Evolutionary conservation across 2,888 invertebrate species (phyloP), one percentile per base, ranked within the genome.

Genomic region (Matsumyia berberina): DNA sequence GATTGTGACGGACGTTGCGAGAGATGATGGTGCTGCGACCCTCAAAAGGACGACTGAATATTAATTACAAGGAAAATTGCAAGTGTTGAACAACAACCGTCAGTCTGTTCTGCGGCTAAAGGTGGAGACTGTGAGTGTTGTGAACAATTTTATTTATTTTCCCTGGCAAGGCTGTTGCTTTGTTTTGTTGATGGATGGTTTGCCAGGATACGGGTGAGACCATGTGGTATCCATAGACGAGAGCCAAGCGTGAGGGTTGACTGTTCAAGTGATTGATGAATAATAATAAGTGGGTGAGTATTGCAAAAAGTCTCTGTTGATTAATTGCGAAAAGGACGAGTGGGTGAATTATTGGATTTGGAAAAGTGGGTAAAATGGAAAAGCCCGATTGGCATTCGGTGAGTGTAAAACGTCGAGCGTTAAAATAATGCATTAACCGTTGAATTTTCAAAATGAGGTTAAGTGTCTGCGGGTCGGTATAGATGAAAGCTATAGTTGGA

Each of bases 21-120:
- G 53, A 46, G 49, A 44, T 73, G 73, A 46, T 44, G 74, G 42
- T 39, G 49, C 42, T 31, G 51, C 64, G 70, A 46, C 77, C 77
- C 53, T 60, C 72, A 67, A 72, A 77, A 82, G 83, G 79, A 79
- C 79, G 60, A 79, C 39, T 73, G 83, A 73, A 83, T 69, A 83
- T 83, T 73, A 72, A 83, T 73, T 72, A 73, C 67, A 69, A 69
- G 66, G 67, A 55, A 69, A 79, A 83, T 73, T 67, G 78, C 73
- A 77, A 82, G 82, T 82, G 82, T 82, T 72, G 78, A 78, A 78
- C 67, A 78, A 70, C 64, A 60, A 44, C 46, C 53, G 51, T 8
- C 37, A 53, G 58, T 44, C 51, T 44, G 64, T 33, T 46, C 49
- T 60, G 39, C 37, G 62, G n/a, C 29, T 12, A 66, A 35, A 42